These are phyloP conservation scores for Nothocercus julius DNA, from an alignment of 2,113 vertebrate species.

Conservation along the genomic window DNA sequence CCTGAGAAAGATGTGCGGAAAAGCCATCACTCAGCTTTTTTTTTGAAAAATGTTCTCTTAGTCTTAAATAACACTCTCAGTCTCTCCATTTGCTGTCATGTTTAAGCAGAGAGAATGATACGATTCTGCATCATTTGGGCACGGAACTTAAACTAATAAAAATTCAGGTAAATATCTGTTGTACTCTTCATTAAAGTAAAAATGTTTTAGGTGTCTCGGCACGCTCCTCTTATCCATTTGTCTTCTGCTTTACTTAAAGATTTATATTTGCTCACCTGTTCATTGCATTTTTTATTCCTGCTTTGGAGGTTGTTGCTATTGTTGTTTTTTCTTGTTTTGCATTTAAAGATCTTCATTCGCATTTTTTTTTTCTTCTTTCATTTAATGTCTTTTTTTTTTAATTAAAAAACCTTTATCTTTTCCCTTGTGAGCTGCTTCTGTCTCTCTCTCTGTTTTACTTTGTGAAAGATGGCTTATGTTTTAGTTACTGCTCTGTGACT, in stretches of 20 bases:
- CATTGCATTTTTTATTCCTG: neutral
- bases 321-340: neutral
- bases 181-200: neutral
- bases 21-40: constrained; percentile 2
- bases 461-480: neutral
- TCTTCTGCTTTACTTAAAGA: neutral
- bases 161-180: neutral
- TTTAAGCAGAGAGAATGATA: neutral
- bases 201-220: neutral
- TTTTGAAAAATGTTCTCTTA: neutral
- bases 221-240: neutral
- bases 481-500: neutral
- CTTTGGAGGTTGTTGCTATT: neutral
- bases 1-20: neutral
- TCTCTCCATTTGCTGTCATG: neutral
- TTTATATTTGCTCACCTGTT: neutral
- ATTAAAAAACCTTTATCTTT: constrained; percentile 4
- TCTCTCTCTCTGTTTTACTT: neutral
- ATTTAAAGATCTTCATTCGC: neutral
- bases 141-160: neutral
- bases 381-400: constrained; percentile 11
- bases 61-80: neutral
- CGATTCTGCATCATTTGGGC: neutral
- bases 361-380: neutral
- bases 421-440: neutral